phyloP scores from a whole-genome alignment of 2,888 invertebrate genomes.

The Xanthorhoe designata region DNA sequence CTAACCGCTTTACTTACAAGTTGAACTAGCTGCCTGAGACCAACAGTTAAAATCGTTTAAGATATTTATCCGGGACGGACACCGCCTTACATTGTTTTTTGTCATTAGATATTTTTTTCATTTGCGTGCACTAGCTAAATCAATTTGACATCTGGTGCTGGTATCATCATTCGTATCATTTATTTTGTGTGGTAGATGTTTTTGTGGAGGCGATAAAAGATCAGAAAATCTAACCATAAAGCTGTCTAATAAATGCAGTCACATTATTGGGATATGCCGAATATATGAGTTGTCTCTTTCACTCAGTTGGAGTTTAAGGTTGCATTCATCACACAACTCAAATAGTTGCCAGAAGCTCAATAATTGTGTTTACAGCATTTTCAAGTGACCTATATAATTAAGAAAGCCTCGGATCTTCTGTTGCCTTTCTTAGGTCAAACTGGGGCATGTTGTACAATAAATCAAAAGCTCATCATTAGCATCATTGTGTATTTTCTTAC shows the following conservation, averaged over 20 bases:
- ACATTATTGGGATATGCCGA: neutral
- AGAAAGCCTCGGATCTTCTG: neutral
- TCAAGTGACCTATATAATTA: neutral
- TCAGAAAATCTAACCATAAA: neutral
- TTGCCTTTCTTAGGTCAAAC: neutral
- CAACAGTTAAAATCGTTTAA: neutral
- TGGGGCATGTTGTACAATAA: neutral
- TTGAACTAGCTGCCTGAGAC: neutral
- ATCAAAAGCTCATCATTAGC: neutral
- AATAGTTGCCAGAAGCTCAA: too few species aligned
- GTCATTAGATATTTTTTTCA: slow-evolving; percentile 26
- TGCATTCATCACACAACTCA: too few species aligned
- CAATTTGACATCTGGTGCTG: slow-evolving; percentile 22
- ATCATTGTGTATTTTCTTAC: too few species aligned
- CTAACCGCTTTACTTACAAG: too few species aligned
- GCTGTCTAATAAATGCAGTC: neutral
- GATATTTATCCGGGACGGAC: slow-evolving; percentile 11
- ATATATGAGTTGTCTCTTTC: too few species aligned
- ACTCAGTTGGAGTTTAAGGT: too few species aligned
- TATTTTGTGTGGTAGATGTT: slow-evolving; percentile 21
- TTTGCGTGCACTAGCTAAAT: slow-evolving; percentile 25
- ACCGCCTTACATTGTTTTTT: slow-evolving; percentile 21
- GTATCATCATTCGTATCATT: slow-evolving; percentile 22
- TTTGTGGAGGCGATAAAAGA: slow-evolving; percentile 18
- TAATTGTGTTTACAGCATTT: neutral